Conservation (phyloP, 2,888 invertebrate species). For the Leucophora obtusa region DNA sequence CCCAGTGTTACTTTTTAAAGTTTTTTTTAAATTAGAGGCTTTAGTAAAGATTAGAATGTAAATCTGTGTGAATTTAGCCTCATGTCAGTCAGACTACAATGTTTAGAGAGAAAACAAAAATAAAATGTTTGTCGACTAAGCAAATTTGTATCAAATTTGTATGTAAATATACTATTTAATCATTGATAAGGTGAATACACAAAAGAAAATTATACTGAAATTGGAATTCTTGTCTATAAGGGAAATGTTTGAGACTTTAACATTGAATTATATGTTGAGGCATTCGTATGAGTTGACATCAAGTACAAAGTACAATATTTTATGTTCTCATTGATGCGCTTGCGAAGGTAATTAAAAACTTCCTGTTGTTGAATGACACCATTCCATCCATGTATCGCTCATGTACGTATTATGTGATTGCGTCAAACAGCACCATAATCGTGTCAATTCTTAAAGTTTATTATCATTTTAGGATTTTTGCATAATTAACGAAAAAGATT, state of each 20-base stretch:
- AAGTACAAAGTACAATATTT: not conserved
- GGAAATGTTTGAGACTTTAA: constrained; percentile 39
- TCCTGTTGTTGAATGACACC: constrained; percentile 22
- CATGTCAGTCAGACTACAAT: not conserved
- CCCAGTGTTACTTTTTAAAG: too few relatives aligned
- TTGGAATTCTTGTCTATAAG: constrained; percentile 34
- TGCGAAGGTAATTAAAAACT: constrained; percentile 30
- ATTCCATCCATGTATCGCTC: not conserved
- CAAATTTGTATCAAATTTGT: constrained; percentile 40
- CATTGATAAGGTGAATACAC: constrained; percentile 17
- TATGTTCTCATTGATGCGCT: not conserved
- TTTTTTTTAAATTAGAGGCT: not conserved
- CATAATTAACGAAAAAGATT: not conserved
- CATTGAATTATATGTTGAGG: not conserved
- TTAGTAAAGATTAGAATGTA: constrained; percentile 26
- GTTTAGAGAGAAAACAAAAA: not conserved
- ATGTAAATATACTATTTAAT: not conserved
- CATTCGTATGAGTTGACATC: not conserved
- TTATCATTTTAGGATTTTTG: not conserved
- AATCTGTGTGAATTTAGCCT: not conserved
- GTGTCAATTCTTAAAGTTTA: too few relatives aligned
- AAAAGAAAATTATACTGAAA: not conserved
- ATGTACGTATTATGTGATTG: too few relatives aligned
- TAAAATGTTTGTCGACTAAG: not conserved
- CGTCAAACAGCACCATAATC: too few relatives aligned